Conservation (phyloP, 2,113 vertebrate genomes). For the Gavialis gangeticus region DNA sequence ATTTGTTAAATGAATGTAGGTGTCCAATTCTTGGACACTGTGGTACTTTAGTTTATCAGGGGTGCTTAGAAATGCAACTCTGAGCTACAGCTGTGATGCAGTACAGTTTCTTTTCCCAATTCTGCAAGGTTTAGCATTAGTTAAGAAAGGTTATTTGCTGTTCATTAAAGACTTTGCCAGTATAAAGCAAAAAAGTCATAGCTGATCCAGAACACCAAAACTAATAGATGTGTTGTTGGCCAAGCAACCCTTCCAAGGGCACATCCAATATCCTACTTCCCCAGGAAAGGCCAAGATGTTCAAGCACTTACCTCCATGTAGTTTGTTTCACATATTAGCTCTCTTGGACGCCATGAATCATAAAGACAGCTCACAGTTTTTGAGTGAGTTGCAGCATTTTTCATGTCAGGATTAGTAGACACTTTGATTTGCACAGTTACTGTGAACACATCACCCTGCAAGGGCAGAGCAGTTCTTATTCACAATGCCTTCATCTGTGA, state of each 20-base stretch:
- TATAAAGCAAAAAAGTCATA: no score
- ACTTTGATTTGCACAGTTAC: constrained; percentile 30
- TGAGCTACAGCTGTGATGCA: no score
- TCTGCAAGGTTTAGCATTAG: no score
- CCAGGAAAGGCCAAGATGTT: background rate
- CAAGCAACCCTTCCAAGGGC: background rate
- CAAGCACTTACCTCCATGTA: constrained; percentile 70
- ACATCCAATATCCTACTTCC: background rate
- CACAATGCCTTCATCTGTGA: background rate
- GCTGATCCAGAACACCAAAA: no score
- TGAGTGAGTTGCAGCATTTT: background rate
- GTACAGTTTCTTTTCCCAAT: no score
- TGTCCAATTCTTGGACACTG: no score
- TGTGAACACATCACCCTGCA: constrained; percentile 61
- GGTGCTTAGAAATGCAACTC: no score
- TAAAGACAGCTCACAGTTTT: constrained; percentile 53
- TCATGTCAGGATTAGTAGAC: constrained; percentile 12
- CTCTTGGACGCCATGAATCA: background rate
- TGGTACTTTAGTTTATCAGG: no score
- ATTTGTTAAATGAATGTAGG: no score
- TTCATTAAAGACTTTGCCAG: no score
- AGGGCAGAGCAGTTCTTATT: background rate
- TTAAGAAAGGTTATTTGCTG: no score
- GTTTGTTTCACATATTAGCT: constrained; percentile 66
- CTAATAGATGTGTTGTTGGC: no score